Base-by-base conservation (phyloP, 2,797 vertebrate genomes). In the Pseudopleuronectes americanus region DNA sequence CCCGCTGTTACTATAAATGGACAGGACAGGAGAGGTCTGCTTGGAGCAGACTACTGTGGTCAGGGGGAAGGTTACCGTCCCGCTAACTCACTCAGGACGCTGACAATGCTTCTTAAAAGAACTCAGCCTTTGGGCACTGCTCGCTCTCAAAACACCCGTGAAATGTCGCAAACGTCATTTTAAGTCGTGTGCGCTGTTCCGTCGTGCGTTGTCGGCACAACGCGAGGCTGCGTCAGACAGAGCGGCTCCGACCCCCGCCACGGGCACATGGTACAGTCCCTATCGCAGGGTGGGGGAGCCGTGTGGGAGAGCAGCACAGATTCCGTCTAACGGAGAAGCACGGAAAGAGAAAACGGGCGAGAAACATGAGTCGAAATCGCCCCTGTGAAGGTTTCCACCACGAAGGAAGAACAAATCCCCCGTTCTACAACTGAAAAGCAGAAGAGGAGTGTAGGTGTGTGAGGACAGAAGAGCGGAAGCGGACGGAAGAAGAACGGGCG, bases 1-100 rank as follows among this genome's bases (percentile, higher is more conserved):
- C 90, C 91, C 79, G 77, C 87, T 89, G 92, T 94, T 94, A 94
- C 94, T 95, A 95, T 95, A 95, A 95, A 95, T 94, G 93, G 94
- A 93, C 90, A 92, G 88, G 80, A 91, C 85, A 76, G 83, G 88
- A 92, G 90, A 87, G 85, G 81, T 79, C 93, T 88, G 92, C 79
- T 92, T 70, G 93, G 93, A 90, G 71, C 84, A 89, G 81, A 90
- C 91, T 75, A 88, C 76, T 76, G 24, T 26, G 66, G 60, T 59
- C 83, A 57, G 70, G 80, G 87, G 85, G 87, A 74, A 62, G 75
- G 73, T 60, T 36, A 26, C 51, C 57, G 70, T 59, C 69, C 67
- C n/a, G n/a, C 14, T 51, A 62, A 51, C 62, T 78, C 54, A 5
- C 48, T 33, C 1, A 4, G 8, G 9, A 23, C 23, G 33, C 64